phyloP scores from a whole-genome alignment of 1,140 invertebrate species.

The Drosophila oshimai region DNA sequence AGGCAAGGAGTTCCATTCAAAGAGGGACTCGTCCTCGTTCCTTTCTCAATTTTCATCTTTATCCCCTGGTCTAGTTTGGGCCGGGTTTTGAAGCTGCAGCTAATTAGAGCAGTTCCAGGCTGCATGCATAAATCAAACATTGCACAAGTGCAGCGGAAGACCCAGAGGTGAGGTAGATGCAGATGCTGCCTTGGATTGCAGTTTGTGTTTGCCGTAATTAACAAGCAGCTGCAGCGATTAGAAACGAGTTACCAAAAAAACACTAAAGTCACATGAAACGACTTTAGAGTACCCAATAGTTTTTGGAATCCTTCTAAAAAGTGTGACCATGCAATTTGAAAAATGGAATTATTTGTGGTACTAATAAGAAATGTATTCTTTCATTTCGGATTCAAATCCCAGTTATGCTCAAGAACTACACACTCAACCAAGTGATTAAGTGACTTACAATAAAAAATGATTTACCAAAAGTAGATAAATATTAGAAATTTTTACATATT shows the following conservation, averaged over 20 bases:
- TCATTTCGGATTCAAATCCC: too few relatives aligned
- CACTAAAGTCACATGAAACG: background rate
- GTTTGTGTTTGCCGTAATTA: slow-evolving; percentile 75
- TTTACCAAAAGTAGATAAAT: too few relatives aligned
- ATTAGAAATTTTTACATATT: too few relatives aligned
- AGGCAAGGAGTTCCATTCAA: slow-evolving; percentile 19
- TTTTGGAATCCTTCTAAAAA: too few relatives aligned
- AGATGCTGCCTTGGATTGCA: slow-evolving; percentile 33
- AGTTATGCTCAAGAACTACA: too few relatives aligned
- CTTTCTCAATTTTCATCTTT: slow-evolving; percentile 26
- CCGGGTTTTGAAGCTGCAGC: slow-evolving; percentile 20
- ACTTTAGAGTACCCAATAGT: background rate
- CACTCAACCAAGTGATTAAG: too few relatives aligned
- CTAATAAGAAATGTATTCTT: too few relatives aligned
- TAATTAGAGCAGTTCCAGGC: slow-evolving; percentile 67
- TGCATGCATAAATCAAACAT: slow-evolving; percentile 66
- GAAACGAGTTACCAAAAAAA: slow-evolving; percentile 61
- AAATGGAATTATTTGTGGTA: too few relatives aligned
- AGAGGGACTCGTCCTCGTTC: slow-evolving; percentile 21
- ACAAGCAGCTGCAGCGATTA: slow-evolving; percentile 62
- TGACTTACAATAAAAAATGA: too few relatives aligned
- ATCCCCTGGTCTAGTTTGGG: slow-evolving; percentile 19
- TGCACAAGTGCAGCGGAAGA: slow-evolving; percentile 52
- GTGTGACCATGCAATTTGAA: too few relatives aligned
- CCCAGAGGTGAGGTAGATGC: background rate